phyloP scores from a whole-genome alignment of 2,113 vertebrate genomes.

The Gobio gobio region DNA sequence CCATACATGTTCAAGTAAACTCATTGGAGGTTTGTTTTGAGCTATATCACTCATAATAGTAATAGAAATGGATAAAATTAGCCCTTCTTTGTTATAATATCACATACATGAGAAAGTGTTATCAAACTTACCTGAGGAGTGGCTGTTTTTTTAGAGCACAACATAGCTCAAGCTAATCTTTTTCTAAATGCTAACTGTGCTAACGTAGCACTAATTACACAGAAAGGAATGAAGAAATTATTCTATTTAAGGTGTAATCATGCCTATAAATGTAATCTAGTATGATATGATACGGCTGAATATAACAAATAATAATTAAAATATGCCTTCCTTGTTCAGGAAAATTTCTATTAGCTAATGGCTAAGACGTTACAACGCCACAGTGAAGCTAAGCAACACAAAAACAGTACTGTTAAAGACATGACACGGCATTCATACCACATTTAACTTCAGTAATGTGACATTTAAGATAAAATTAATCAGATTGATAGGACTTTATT shows the following conservation, averaged over 20 bases:
- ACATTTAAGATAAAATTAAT: neutral
- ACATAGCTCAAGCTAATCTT: neutral
- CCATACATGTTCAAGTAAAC: neutral
- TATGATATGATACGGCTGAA: neutral
- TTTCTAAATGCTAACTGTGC: neutral
- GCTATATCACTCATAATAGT: neutral
- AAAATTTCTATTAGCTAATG: neutral
- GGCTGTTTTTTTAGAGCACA: neutral
- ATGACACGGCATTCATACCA: no score
- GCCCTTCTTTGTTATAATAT: neutral
- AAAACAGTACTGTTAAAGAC: no score
- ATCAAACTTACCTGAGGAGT: neutral
- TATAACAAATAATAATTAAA: neutral
- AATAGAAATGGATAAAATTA: neutral
- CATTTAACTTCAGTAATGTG: neutral
- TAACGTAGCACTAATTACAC: neutral
- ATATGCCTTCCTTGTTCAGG: neutral
- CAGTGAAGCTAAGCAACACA: neutral
- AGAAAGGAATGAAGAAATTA: neutral
- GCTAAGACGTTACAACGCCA: neutral
- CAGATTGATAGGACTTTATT: no score
- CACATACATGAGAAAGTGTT: neutral
- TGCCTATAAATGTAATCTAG: neutral
- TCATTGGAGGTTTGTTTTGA: neutral
- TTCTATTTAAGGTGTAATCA: neutral